A percentile compares a stretch with the other conserved stretches of the same genome.
Conservation (phyloP, 2,797 vertebrate genomes). For the Pygocentrus nattereri region DNA sequence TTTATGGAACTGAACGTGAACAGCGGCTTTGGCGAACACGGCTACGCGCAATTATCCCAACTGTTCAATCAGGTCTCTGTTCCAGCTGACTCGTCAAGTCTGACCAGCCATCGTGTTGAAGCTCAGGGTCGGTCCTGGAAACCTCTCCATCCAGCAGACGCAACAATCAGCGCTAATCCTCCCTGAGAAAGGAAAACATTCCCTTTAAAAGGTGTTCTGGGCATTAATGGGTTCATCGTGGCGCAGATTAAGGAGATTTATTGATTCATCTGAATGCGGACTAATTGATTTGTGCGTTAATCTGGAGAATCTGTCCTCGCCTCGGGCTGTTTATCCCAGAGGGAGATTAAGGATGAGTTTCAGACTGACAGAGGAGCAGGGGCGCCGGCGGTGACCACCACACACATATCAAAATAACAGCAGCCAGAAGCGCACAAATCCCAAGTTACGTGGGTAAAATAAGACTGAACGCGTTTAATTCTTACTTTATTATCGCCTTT, state of each 20-base stretch:
- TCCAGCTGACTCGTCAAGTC: no score
- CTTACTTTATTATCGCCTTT: no score
- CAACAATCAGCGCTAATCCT: neutral
- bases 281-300: constrained; percentile 78
- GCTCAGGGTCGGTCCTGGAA: neutral
- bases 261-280: constrained; percentile 67
- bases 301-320: constrained; percentile 63
- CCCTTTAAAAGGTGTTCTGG: constrained; percentile 31
- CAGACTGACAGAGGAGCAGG: constrained; percentile 10
- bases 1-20: no score
- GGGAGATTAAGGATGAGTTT: constrained; percentile 64
- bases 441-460: no score
- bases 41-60: no score
- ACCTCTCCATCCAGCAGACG: neutral
- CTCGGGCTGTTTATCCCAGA: constrained; percentile 58
- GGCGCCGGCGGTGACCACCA: neutral
- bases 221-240: constrained; percentile 46
- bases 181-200: constrained; percentile 39
- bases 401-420: neutral
- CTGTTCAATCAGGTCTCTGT: no score
- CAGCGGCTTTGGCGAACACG: no score
- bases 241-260: constrained; percentile 57
- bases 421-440: neutral
- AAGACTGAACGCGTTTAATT: no score
- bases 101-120: no score